A percentile compares a stretch with the other conserved stretches of the same genome.
phyloP scores from a whole-genome alignment of 1,140 invertebrate genomes.

The Metaphire vulgaris region DNA sequence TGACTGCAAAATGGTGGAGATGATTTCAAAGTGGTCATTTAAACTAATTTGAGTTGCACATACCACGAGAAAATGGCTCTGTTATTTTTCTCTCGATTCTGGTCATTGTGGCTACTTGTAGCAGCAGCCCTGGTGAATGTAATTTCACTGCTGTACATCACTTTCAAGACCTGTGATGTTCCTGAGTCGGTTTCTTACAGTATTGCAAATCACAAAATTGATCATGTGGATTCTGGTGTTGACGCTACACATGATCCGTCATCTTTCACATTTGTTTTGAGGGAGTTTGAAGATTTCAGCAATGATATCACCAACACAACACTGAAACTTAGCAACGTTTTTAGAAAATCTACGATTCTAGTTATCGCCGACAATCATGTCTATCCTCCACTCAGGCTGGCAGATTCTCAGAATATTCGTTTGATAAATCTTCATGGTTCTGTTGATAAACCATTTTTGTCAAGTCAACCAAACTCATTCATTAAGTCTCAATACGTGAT shows the following conservation, averaged over 20 bases:
- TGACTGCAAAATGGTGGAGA: not conserved
- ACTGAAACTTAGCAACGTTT: not conserved
- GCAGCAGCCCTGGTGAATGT: not conserved
- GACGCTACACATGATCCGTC: not conserved
- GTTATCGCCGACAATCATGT: not conserved
- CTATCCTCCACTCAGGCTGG: not conserved
- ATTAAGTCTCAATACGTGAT: not conserved
- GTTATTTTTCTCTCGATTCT: not conserved
- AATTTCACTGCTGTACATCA: not conserved
- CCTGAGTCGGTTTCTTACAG: not conserved
- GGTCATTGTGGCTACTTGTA: not conserved
- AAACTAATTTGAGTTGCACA: no score
- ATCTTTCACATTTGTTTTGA: not conserved
- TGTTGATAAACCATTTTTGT: not conserved
- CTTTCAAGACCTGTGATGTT: not conserved
- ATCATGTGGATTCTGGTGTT: not conserved
- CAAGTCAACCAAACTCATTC: not conserved
- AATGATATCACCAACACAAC: not conserved
- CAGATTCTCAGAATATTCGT: not conserved
- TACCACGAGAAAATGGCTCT: no score
- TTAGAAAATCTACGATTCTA: not conserved
- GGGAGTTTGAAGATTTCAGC: not conserved
- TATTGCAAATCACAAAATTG: not conserved
- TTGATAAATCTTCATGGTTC: not conserved
- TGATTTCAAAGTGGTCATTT: no score